Base-by-base conservation (phyloP, 2,888 invertebrate species). In the Itoplectis maculator region DNA sequence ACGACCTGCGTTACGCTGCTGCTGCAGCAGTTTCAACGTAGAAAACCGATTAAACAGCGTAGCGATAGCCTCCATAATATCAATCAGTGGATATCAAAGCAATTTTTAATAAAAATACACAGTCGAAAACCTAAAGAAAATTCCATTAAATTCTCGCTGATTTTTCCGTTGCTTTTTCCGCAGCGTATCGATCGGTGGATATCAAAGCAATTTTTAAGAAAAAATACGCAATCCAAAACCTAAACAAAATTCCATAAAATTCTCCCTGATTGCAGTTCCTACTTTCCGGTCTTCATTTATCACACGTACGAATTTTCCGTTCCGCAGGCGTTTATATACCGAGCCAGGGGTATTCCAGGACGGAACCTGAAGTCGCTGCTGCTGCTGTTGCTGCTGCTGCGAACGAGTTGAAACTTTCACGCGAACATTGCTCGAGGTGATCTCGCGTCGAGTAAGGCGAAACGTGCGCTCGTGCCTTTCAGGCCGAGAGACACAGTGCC, bases 71-170 rank as follows among this genome's bases (percentile, higher is more conserved):
- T 15, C 63, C 69, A 20, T 18, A 47, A 13, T 65, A 49, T 8
- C 35, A 66, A 35, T 18, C 63, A n/a, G n/a, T n/a, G n/a, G 68
- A 35, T 61, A 68, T 72, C 63, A 73, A 72, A 81, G 73, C 68
- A 81, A 81, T 81, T 77, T 77, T 77, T 68, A 79, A 81, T 75
- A 42, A 70, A n/a, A n/a, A n/a, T n/a, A n/a, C n/a, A n/a, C n/a
- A n/a, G n/a, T n/a, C n/a, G n/a, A n/a, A n/a, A n/a, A n/a, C n/a
- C n/a, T n/a, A n/a, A n/a, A n/a, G n/a, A n/a, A n/a, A n/a, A n/a
- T n/a, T n/a, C n/a, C n/a, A n/a, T n/a, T n/a, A n/a, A n/a, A n/a
- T n/a, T n/a, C n/a, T n/a, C n/a, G n/a, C n/a, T n/a, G n/a, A n/a
- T n/a, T n/a, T n/a, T n/a, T n/a, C n/a, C n/a, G n/a, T n/a, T n/a